A percentile compares a stretch with the other conserved stretches of the same genome.
phyloP scores from a whole-genome alignment of 2,888 invertebrate species.

The Physocephala rufipes region DNA sequence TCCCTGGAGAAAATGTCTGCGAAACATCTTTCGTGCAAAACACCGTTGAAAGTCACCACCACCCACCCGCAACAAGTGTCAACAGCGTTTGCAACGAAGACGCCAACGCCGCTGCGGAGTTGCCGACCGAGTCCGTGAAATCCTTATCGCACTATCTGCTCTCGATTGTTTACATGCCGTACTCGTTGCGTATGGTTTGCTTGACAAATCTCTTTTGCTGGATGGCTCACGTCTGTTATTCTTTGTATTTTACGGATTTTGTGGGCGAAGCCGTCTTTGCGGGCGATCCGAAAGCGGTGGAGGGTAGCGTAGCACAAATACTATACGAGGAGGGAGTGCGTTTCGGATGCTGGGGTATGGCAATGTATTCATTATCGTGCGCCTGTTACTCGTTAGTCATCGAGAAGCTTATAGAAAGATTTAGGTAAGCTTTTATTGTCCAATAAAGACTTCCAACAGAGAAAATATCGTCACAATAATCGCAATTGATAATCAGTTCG shows the following conservation, averaged over 20 bases:
- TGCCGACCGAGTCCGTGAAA: constrained; percentile 51
- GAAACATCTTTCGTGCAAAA: constrained; percentile 50
- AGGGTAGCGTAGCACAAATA: constrained; percentile 72
- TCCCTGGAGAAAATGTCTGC: constrained; percentile 42
- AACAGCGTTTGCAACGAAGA: background rate
- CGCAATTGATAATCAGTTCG: no score
- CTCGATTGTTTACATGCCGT: constrained; percentile 93
- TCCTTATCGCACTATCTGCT: constrained; percentile 81
- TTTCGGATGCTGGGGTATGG: constrained; percentile 97
- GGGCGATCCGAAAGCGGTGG: constrained; percentile 72
- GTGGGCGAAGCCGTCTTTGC: constrained; percentile 67
- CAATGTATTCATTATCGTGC: constrained; percentile 93
- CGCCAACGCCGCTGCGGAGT: constrained; percentile 35
- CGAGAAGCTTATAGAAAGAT: constrained; percentile 82
- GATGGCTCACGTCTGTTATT: constrained; percentile 98
- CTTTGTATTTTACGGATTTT: constrained; percentile 95
- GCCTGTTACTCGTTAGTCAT: constrained; percentile 91
- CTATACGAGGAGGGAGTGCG: constrained; percentile 91
- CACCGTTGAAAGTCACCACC: constrained; percentile 35
- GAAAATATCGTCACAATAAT: no score
- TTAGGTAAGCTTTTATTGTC: constrained; percentile 68
- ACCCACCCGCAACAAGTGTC: constrained; percentile 20
- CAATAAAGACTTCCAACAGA: no score
- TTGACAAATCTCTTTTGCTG: constrained; percentile 95
- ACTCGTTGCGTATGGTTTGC: constrained; percentile 85